Conservation (phyloP, 1,140 invertebrate species). For the Camponotus pennsylvanicus region DNA sequence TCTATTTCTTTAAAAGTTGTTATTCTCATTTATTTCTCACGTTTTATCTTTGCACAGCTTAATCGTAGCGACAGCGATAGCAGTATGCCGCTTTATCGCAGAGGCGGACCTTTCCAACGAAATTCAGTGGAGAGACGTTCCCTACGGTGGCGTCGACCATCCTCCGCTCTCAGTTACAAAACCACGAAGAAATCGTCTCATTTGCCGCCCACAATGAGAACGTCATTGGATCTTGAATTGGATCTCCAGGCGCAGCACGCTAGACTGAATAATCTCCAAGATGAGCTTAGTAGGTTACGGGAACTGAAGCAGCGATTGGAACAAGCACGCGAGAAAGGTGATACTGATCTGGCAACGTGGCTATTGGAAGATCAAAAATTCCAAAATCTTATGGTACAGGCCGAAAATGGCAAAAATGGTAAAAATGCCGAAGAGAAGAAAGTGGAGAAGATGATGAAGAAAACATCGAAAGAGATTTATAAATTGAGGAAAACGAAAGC, state of each 20-base stretch:
- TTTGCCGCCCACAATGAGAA: conserved; percentile 90
- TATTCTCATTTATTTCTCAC: not conserved
- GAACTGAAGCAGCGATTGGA: conserved; percentile 92
- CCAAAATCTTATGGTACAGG: conserved; percentile 91
- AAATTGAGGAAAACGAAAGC: conserved; percentile 94
- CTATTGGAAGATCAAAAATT: conserved; percentile 95
- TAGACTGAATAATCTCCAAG: conserved; percentile 92
- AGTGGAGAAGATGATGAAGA: conserved; percentile 93
- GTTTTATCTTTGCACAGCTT: conserved; percentile 87
- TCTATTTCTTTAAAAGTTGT: not conserved
- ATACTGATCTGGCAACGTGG: conserved; percentile 93
- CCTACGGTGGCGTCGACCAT: conserved; percentile 90
- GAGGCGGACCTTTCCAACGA: conserved; percentile 94
- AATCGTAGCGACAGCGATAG: conserved; percentile 99
- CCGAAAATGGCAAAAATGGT: conserved; percentile 87
- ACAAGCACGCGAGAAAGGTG: conserved; percentile 91
- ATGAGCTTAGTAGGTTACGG: conserved; percentile 93
- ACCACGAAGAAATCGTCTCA: conserved; percentile 84
- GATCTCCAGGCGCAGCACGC: conserved; percentile 96
- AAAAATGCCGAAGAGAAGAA: conserved; percentile 92
- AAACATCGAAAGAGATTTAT: conserved; percentile 96
- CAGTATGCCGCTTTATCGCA: conserved; percentile 96
- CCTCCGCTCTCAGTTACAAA: conserved; percentile 83
- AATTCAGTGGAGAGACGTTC: conserved; percentile 95
- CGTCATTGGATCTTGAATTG: conserved; percentile 96